phyloP scores from a whole-genome alignment of 2,113 vertebrate genomes.

The Mustela lutreola region DNA sequence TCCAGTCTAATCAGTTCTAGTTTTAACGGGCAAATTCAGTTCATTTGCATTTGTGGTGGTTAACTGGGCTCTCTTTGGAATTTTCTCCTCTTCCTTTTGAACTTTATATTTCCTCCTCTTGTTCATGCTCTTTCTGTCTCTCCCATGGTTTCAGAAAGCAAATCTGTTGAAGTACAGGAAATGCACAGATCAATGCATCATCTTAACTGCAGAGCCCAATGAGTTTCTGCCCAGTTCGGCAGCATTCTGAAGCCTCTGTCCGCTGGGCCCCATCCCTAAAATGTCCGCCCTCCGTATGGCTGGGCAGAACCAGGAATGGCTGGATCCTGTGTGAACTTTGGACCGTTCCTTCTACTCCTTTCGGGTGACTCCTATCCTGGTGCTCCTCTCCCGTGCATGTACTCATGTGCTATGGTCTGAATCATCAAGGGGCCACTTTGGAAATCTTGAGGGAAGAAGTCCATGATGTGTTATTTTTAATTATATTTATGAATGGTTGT shows the following conservation, averaged over 20 bases:
- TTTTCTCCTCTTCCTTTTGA: background rate
- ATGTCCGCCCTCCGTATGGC: background rate
- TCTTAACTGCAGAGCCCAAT: background rate
- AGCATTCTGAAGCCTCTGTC: no score
- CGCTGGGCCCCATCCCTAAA: background rate
- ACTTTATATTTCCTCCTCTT: background rate
- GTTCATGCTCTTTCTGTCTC: background rate
- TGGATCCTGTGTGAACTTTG: background rate
- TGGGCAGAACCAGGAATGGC: background rate
- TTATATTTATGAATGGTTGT: background rate
- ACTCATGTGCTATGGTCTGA: background rate
- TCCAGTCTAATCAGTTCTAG: background rate
- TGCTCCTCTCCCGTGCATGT: no score
- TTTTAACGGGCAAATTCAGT: background rate
- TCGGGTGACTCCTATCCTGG: background rate
- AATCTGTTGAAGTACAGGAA: background rate
- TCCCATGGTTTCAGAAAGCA: background rate
- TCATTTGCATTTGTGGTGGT: background rate
- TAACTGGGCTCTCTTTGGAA: background rate
- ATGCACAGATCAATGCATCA: background rate
- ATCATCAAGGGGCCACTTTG: background rate
- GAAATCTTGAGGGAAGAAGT: background rate
- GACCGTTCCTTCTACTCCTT: background rate
- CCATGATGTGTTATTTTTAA: background rate
- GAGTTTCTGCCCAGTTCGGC: background rate